Conservation (phyloP, 1,140 invertebrate species). For the Neomicropteryx cornuta region DNA sequence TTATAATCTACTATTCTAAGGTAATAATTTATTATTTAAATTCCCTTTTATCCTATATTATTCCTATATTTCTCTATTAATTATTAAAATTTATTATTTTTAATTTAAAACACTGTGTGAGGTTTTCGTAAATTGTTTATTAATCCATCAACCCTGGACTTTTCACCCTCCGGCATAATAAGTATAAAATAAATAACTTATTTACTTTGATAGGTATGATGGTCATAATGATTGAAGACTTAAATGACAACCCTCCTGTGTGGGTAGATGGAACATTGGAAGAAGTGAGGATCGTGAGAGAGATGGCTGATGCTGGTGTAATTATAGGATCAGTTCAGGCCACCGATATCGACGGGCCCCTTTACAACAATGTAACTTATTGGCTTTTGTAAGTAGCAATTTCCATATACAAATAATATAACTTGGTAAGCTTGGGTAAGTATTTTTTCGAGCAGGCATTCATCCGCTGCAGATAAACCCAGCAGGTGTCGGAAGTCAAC, state of each 20-base stretch:
- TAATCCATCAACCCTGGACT: background rate
- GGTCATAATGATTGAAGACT: conserved; percentile 34
- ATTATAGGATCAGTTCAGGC: conserved; percentile 38
- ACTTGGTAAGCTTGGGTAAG: too few relatives aligned
- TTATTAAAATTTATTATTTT: background rate
- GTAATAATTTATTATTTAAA: too few relatives aligned
- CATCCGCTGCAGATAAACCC: too few relatives aligned
- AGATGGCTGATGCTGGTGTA: conserved; percentile 24
- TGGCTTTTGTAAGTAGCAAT: conserved; percentile 19
- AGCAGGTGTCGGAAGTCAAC: too few relatives aligned
- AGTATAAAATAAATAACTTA: too few relatives aligned
- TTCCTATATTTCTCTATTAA: conserved; percentile 2
- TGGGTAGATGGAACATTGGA: conserved; percentile 28
- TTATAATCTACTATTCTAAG: too few relatives aligned
- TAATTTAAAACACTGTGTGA: background rate
- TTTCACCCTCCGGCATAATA: background rate
- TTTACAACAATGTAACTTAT: conserved; percentile 34
- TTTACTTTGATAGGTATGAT: conserved; percentile 31
- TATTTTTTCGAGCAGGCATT: too few relatives aligned
- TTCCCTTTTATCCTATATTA: too few relatives aligned
- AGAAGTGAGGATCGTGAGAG: conserved; percentile 25
- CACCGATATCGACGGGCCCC: conserved; percentile 41
- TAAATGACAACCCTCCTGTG: conserved; percentile 42
- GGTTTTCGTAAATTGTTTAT: background rate
- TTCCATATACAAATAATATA: too few relatives aligned